phyloP scores from a whole-genome alignment of 2,113 vertebrate species.

The Lates calcarifer region DNA sequence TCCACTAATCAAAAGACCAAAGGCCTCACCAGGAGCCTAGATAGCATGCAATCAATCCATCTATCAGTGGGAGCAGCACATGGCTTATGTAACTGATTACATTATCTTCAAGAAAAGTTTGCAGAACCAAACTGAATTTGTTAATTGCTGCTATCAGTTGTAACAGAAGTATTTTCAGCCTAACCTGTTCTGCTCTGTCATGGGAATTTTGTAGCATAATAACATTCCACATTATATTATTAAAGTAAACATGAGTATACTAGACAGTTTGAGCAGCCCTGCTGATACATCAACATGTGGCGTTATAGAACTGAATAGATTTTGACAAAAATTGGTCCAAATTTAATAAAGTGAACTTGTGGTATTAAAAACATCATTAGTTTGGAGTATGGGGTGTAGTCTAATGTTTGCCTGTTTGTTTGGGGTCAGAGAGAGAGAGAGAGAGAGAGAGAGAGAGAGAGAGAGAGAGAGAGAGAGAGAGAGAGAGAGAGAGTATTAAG shows the following conservation, averaged over 20 bases:
- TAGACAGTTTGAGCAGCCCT: too few relatives aligned
- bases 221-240: neutral
- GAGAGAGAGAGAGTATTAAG: neutral
- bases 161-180: neutral
- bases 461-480: neutral
- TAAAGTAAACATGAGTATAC: neutral
- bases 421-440: neutral
- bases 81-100: neutral
- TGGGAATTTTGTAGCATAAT: neutral
- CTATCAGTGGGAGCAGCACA: neutral
- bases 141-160: neutral
- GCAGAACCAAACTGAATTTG: neutral
- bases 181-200: neutral
- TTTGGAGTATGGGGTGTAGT: too few relatives aligned
- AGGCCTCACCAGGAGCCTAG: neutral
- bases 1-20: slow-evolving; percentile 3
- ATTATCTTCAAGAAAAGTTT: neutral
- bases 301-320: too few relatives aligned
- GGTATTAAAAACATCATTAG: neutral
- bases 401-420: neutral
- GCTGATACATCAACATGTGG: too few relatives aligned
- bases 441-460: neutral
- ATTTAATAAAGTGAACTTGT: too few relatives aligned
- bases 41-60: neutral
- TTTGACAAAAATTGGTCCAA: too few relatives aligned